Evolutionary conservation across 1,140 invertebrate genomes (phyloP).

Genomic region (Lanistes nyassanus): DNA sequence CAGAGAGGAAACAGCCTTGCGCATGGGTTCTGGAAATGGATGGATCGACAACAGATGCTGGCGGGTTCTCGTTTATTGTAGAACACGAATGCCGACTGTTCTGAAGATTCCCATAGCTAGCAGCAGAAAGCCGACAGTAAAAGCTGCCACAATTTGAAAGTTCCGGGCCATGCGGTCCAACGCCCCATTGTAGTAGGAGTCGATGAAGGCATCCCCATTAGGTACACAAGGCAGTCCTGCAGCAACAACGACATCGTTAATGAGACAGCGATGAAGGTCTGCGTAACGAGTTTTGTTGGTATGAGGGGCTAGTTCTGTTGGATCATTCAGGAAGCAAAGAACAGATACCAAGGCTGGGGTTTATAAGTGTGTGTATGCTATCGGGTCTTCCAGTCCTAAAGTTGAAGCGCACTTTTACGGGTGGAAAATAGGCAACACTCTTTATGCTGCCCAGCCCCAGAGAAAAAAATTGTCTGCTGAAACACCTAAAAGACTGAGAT

Average conservation of each 20-base stretch:
- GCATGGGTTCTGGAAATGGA: too few species aligned
- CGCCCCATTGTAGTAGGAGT: slow-evolving; percentile 48
- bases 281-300: neutral
- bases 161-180: slow-evolving; percentile 49
- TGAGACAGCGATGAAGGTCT: neutral
- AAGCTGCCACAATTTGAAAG: slow-evolving; percentile 47
- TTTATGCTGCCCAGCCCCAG: too few species aligned
- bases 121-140: slow-evolving; percentile 41
- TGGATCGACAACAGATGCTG: too few species aligned
- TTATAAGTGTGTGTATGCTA: too few species aligned
- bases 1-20: too few species aligned
- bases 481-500: too few species aligned
- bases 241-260: neutral
- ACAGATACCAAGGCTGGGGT: too few species aligned
- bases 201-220: slow-evolving; percentile 46
- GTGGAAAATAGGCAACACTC: too few species aligned
- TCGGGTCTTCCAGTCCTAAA: too few species aligned
- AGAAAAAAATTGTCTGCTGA: too few species aligned
- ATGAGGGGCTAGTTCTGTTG: neutral
- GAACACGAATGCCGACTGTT: neutral
- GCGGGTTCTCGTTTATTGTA: too few species aligned
- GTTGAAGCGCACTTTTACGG: too few species aligned
- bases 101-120: slow-evolving; percentile 38
- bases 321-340: neutral
- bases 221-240: slow-evolving; percentile 43